Base-by-base conservation (phyloP, 2,888 invertebrate species). In the Globia sparganii region DNA sequence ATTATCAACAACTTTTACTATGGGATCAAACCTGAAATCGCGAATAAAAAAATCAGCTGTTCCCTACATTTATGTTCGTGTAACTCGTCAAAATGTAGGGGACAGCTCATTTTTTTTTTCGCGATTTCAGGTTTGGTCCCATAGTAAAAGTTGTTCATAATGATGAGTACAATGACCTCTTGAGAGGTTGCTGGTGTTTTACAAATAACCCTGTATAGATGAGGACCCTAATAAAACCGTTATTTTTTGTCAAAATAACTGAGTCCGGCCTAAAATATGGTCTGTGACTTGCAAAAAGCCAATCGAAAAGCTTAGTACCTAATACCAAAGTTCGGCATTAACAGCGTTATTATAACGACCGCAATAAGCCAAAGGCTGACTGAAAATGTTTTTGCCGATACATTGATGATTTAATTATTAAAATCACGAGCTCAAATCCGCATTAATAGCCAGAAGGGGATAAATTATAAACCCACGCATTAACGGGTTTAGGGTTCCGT, bases 321-420 rank as follows among this genome's bases (percentile, higher is more conserved):
- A 53, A 9, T 25, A 53, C 53, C 25, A 53, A 53, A 53, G 11
- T 53, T 53, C n/a, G 11, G 11, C 53, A 8, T 53, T 53, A 11
- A 8, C 21, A 43, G 11, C 34, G 18, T 53, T 28, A 69, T 58
- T 49, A 67, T 43, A 66, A 74, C 37, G 1, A 61, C 40, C 62
- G 31, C 25, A 62, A 40, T 59, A 46, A 83, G 25, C 70, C 43
- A 2, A 58, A 9, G 40, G 15, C 34, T 4, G 43, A 70, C 64
- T 46, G 46, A 72, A 68, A 74, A 75, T 80, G 56, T 80, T 78
- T 59, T 68, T 31, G 37, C 61, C 75, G 11, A 79, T 83, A 83
- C 25, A 72, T 72, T 40, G 61, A 80, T 62, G 65, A 82, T 72
- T 80, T 37, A 53, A 83, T 83, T 76, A 83, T 75, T 83, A 72